Evolutionary conservation across 2,113 vertebrate genomes (phyloP).

Genomic region (Triplophysa tibetana): DNA sequence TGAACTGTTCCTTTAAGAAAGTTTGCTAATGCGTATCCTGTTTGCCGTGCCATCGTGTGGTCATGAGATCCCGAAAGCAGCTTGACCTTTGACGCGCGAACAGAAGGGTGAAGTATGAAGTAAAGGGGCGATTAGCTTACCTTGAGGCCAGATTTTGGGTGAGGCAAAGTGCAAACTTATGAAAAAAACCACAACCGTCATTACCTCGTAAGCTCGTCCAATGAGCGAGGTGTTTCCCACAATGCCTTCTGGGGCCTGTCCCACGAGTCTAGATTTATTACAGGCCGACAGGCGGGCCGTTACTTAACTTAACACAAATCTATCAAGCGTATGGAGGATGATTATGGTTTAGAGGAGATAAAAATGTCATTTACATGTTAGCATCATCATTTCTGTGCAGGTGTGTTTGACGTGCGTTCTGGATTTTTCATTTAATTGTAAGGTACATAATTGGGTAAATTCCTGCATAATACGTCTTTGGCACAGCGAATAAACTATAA

Average conservation of each 20-base stretch:
- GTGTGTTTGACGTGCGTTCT: constrained; percentile 7
- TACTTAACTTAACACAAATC: constrained; percentile 28
- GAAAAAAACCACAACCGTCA: constrained; percentile 35
- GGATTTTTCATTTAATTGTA: constrained; percentile 14
- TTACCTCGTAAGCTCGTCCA: constrained; percentile 38
- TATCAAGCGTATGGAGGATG: constrained; percentile 6
- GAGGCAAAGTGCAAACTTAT: constrained; percentile 44
- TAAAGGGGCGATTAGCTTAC: constrained; percentile 47
- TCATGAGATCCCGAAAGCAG: background rate
- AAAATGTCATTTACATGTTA: background rate
- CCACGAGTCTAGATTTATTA: constrained; percentile 40
- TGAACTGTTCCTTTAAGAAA: background rate
- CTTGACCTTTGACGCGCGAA: background rate
- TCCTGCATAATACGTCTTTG: background rate
- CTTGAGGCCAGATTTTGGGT: constrained; percentile 43
- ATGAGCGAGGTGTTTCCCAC: constrained; percentile 29
- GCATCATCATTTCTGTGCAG: background rate
- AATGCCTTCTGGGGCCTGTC: constrained; percentile 43
- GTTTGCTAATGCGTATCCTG: background rate
- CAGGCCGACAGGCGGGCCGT: constrained; percentile 11
- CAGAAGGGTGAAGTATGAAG: constrained; percentile 17
- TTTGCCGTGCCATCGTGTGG: background rate
- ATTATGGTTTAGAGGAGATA: background rate
- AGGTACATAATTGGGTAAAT: background rate
- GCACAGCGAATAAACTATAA: background rate